Evolutionary conservation across 2,113 vertebrate genomes (phyloP).

Genomic region (Campylorhamphus procurvoides): DNA sequence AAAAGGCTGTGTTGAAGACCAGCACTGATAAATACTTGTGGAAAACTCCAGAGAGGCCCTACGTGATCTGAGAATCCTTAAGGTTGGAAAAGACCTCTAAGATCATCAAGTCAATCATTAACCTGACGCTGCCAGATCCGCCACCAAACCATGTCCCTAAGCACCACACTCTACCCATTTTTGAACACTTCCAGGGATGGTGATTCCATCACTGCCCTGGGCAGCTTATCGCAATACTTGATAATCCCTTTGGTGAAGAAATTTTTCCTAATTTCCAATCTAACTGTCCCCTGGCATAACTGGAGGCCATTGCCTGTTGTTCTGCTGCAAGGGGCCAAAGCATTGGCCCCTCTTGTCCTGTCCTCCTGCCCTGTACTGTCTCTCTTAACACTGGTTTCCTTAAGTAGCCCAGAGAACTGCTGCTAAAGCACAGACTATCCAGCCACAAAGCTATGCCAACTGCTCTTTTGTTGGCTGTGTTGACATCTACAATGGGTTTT

Average conservation of each 20-base stretch:
- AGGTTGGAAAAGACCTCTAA: neutral
- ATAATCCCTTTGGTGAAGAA: neutral
- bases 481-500: neutral
- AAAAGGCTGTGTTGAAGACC: neutral
- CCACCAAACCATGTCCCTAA: neutral
- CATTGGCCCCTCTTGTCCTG: neutral
- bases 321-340: neutral
- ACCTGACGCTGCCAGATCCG: neutral
- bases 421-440: neutral
- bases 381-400: neutral
- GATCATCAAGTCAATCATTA: neutral
- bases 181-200: neutral
- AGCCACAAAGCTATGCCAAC: neutral
- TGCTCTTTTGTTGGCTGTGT: neutral
- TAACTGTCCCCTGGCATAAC: neutral
- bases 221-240: neutral
- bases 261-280: neutral
- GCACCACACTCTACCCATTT: fast-evolving
- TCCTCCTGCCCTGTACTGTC: neutral
- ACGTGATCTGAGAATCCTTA: neutral
- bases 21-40: neutral
- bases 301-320: neutral
- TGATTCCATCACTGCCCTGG: neutral
- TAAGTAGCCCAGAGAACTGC: neutral
- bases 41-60: neutral